A percentile compares a stretch with the other conserved stretches of the same genome.
These are phyloP conservation scores for Peromyscus attwateri DNA, from an alignment of 2,797 vertebrate species.

Conservation along the genomic window DNA sequence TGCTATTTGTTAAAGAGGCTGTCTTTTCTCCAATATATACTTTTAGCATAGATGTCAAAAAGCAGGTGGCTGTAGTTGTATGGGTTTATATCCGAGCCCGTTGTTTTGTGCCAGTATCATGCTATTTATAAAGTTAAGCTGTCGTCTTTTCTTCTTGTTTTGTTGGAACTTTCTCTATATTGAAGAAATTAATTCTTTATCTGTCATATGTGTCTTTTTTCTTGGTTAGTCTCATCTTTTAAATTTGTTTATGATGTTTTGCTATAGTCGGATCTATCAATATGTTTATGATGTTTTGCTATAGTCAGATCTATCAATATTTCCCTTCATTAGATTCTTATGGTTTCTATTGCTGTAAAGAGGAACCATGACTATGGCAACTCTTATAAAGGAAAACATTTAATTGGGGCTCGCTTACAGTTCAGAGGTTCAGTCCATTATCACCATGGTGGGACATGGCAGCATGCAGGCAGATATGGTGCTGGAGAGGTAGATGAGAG, in stretches of 20 bases:
- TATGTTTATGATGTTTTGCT: no score
- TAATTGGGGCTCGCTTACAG: no score
- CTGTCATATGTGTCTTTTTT: not conserved
- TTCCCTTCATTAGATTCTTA: not conserved
- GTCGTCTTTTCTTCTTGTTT: slow-evolving; percentile 22
- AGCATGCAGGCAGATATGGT: no score
- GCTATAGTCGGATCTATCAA: not conserved
- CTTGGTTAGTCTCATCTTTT: not conserved
- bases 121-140: not conserved
- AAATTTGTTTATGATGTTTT: not conserved
- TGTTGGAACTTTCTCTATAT: not conserved
- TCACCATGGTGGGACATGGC: no score
- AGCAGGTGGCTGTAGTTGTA: not conserved
- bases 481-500: no score
- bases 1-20: not conserved
- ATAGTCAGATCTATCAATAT: not conserved
- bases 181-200: not conserved
- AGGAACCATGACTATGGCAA: no score
- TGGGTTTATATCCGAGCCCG: not conserved
- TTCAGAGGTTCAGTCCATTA: no score
- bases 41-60: not conserved
- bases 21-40: not conserved
- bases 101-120: not conserved
- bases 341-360: no score
- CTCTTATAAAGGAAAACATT: no score